Base-by-base conservation (phyloP, 2,888 invertebrate species). In the Euplexia lucipara region DNA sequence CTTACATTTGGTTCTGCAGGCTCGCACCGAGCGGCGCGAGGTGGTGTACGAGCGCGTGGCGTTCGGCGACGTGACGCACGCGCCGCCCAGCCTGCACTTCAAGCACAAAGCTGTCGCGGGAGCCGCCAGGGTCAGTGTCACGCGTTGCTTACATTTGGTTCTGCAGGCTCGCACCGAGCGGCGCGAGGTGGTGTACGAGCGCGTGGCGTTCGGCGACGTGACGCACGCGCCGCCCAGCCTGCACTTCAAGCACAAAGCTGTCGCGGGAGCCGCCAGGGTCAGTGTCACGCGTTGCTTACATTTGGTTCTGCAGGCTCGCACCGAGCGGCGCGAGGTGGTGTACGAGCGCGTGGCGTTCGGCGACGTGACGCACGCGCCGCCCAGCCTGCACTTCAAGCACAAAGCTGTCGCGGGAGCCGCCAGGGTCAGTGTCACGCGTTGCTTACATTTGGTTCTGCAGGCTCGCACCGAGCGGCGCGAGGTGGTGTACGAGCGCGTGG, bases 11-110 rank as follows among this genome's bases (percentile, higher is more conserved):
- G n/a, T n/a, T n/a, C n/a, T 42, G 59, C 71, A 81, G 80, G 79
- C 65, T 3, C 63, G 47, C 44, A 45, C 34, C 32, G 83, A 81
- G 63, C 83, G 87, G 60, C 74, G 85, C 2, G 96, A 96, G 54
- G 96, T 96, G 84, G 91, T 91, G 67, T 95, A 93, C 81, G 98
- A 98, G 89, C 92, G 95, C 51, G 95, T 98, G 22, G 87, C 95
- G 84, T 98, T 98, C 92, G 98, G 98, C 0, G 98, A 98, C 86
- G 95, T 97, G 54, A 96, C 96, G 3, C 97, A 97, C 90, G 97
- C 96, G 54, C 98, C 98, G 60, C 98, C 98, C 35, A 90, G 95
- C 56, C 91, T 98, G 41, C 69, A 53, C 59, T 53, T 58, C 64
- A 53, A 34, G 20, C 91, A 63, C 51, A 53, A 75, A 68, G 79